A percentile compares a stretch with the other conserved stretches of the same genome.
Evolutionary conservation across 2,888 invertebrate genomes (phyloP).

Genomic region (Ferdinandea cuprea): DNA sequence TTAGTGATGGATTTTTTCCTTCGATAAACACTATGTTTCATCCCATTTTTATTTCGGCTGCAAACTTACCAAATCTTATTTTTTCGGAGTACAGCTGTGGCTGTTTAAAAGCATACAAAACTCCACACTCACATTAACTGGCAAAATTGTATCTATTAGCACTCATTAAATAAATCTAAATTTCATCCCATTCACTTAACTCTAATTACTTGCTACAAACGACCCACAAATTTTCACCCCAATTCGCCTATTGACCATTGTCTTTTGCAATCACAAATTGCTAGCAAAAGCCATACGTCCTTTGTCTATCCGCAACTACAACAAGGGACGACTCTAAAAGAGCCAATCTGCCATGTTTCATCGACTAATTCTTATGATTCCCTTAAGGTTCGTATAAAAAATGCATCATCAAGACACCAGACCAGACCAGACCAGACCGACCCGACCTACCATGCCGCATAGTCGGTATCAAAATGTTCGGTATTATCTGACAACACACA

Average conservation of each 20-base stretch:
- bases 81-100: too few species aligned
- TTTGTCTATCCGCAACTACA: slow-evolving; percentile 4
- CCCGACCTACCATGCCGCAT: slow-evolving; percentile 36
- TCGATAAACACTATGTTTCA: too few species aligned
- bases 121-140: too few species aligned
- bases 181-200: slow-evolving; percentile 5
- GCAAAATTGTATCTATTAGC: background rate
- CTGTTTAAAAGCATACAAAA: too few species aligned
- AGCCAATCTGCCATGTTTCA: background rate
- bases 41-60: too few species aligned
- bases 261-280: slow-evolving; percentile 2
- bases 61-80: too few species aligned
- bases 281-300: background rate
- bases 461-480: slow-evolving; percentile 39
- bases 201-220: slow-evolving; percentile 19
- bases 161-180: background rate
- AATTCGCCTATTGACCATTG: background rate
- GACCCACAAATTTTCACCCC: background rate
- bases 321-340: background rate
- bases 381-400: background rate
- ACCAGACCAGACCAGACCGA: too few species aligned
- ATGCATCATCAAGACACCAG: background rate
- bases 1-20: too few species aligned
- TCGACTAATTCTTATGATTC: slow-evolving; percentile 10
- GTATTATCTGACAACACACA: background rate